A percentile compares a stretch with the other conserved stretches of the same genome.
phyloP scores from a whole-genome alignment of 35 echinoderm and acorn worm genomes.

The Heliocidaris erythrogramma region DNA sequence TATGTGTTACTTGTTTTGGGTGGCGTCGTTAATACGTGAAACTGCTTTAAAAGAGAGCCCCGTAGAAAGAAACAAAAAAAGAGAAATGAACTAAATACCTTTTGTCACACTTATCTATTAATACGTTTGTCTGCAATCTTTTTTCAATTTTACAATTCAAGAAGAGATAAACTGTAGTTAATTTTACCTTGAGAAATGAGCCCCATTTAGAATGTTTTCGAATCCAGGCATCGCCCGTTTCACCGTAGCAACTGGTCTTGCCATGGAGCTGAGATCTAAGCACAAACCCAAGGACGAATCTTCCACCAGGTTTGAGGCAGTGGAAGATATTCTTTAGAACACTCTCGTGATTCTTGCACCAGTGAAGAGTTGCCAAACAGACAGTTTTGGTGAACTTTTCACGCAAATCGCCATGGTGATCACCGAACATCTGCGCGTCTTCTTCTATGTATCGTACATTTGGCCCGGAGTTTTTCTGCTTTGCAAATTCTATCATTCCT shows the following conservation, averaged over 20 bases:
- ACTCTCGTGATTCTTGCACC: not conserved
- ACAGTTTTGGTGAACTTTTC: not conserved
- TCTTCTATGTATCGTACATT: not conserved
- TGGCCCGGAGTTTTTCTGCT: not conserved
- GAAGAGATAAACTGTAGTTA: not conserved
- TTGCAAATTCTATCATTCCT: not conserved
- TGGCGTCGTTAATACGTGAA: no score
- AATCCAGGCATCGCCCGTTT: not conserved
- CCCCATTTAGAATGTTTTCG: not conserved
- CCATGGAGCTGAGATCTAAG: not conserved
- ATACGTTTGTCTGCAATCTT: no score
- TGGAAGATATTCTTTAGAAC: not conserved
- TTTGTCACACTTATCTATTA: not conserved
- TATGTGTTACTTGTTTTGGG: not conserved
- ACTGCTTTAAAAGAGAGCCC: no score
- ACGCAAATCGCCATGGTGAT: not conserved
- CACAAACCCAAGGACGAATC: not conserved
- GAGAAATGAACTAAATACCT: not conserved
- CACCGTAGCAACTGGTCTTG: not conserved
- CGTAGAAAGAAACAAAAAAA: not conserved
- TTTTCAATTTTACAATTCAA: not conserved
- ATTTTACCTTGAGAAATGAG: not conserved
- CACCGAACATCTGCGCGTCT: not conserved
- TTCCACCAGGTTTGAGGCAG: not conserved
- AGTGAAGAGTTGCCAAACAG: not conserved